Evolutionary conservation across 2,888 invertebrate species (phyloP), one percentile per base, ranked within the genome.

Genomic region (Stenoptilia bipunctidactyla): DNA sequence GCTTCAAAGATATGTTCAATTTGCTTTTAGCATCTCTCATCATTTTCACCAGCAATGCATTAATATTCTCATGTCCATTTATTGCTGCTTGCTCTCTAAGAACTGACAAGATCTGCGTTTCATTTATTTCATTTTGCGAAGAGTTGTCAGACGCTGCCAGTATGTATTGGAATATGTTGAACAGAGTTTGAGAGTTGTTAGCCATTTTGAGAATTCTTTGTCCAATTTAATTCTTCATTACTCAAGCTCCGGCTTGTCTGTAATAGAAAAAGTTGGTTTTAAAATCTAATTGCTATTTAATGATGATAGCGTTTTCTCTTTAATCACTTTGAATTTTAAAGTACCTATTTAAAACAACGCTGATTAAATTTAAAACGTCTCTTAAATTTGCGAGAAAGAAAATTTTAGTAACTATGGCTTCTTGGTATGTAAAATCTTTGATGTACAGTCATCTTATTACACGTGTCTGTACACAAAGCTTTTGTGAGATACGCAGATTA

Each of bases 111-210:
- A 83, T 79, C 45, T 73, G 71, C 1, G 71, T 68, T 46, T 80
- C 74, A 54, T 82, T 77, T 40, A 77, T 62, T 10, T 48, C 52
- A 12, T 44, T 61, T 2, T 73, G 70, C 1, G 77, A 62, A 0
- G 70, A 62, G 43, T 79, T 79, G 0, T 73, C 77, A n/a, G 77
- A 76, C 8, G 77, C 79, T 1, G 77, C 77, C 1, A 79, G 55
- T 15, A 80, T 79, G 47, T 77, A 72, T 60, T 80, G 75, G 63
- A 83, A 83, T 49, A 83, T 77, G 20, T 76, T 69, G 56, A 73
- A 46, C 30, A 80, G 57, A 3, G 66, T 69, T 35, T 74, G 76
- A 36, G 80, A 66, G 55, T 70, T 72, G 56, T 79, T 77, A 42
- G 74, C 51, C 82, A 83, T 82, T 42, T 61, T 74, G 14, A 33